Evolutionary conservation across 2,113 vertebrate species (phyloP).

Genomic region (Ptychochromis oligacanthus): DNA sequence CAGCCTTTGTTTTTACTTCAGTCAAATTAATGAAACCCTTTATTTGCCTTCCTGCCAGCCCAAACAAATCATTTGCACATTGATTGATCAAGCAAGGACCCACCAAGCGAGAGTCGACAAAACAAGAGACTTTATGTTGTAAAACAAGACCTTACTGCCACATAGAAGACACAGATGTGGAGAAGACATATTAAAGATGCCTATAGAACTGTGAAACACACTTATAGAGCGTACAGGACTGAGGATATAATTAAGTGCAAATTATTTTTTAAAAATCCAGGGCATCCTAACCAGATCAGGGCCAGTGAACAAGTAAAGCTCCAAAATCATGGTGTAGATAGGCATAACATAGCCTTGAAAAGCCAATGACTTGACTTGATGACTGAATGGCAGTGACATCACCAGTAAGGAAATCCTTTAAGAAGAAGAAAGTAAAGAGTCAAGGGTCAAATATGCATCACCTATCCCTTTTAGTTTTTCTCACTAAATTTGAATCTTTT

Average conservation of each 20-base stretch:
- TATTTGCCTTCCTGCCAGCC: constrained; percentile 18
- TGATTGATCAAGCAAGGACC: constrained; percentile 14
- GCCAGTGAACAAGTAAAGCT: background rate
- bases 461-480: no score
- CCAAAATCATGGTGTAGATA: background rate
- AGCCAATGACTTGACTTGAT: background rate
- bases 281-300: background rate
- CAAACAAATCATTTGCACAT: background rate
- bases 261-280: constrained; percentile 6
- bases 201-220: background rate
- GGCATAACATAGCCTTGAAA: background rate
- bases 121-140: background rate
- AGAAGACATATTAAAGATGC: background rate
- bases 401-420: background rate
- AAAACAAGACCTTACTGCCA: background rate
- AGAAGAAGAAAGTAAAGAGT: background rate
- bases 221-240: background rate
- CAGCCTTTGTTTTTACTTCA: background rate
- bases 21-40: constrained; percentile 21
- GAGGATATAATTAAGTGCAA: background rate
- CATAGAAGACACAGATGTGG: background rate
- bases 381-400: background rate
- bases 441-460: background rate
- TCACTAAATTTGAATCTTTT: background rate
- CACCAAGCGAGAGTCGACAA: background rate